A percentile compares a stretch with the other conserved stretches of the same genome.
Evolutionary conservation across 2,113 vertebrate species (phyloP).

Genomic region (Xenopus borealis): DNA sequence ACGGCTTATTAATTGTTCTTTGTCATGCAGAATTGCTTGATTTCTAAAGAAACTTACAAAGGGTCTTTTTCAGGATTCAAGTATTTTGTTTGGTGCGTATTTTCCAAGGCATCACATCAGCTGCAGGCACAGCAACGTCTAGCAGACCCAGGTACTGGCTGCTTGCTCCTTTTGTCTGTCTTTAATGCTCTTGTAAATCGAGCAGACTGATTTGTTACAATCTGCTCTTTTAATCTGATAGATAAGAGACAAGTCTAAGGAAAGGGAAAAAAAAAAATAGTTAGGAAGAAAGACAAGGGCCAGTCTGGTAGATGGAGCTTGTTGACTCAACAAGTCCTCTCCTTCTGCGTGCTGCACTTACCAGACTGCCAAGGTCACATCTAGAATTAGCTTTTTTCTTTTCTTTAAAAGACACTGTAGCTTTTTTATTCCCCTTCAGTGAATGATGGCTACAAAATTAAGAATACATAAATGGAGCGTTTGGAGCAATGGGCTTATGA

Average conservation of each 20-base stretch:
- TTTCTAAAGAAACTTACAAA: conserved; percentile 99
- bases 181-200: conserved; percentile 99
- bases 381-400: conserved; percentile 98
- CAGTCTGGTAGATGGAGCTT: conserved; percentile 99
- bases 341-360: conserved; percentile 92
- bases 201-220: conserved; percentile 99
- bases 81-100: conserved; percentile 99
- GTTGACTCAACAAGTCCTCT: conserved; percentile 97
- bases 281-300: conserved; percentile 98
- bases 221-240: conserved; percentile 99
- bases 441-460: conserved; percentile 99
- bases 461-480: conserved; percentile 99
- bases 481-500: conserved; percentile 94
- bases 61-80: conserved; percentile 99
- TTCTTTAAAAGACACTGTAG: conserved; percentile 98
- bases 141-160: conserved; percentile 99
- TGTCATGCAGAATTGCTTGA: conserved; percentile 99
- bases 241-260: conserved; percentile 99
- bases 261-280: conserved; percentile 80
- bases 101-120: conserved; percentile 99
- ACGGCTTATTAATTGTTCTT: conserved; percentile 99
- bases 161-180: conserved; percentile 98
- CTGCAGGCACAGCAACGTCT: conserved; percentile 97
- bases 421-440: conserved; percentile 98
- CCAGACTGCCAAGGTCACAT: conserved; percentile 99